phyloP scores from a whole-genome alignment of 1,140 invertebrate species.

The Leptinotarsa texana region DNA sequence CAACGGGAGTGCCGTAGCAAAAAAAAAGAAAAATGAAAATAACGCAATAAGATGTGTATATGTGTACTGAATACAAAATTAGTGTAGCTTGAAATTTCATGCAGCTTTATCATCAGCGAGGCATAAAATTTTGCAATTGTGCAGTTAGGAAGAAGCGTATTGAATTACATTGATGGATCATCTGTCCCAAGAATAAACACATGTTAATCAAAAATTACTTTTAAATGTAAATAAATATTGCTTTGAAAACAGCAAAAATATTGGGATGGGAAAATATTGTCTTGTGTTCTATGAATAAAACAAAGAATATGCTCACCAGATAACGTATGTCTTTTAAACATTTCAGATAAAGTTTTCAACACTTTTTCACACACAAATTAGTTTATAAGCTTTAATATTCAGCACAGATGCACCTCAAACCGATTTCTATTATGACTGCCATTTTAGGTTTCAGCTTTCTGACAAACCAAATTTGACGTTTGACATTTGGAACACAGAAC shows the following conservation, averaged over 20 bases:
- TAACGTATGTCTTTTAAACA: neutral
- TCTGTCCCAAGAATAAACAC: neutral
- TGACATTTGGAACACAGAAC: neutral
- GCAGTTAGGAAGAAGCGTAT: neutral
- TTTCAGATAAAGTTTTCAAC: neutral
- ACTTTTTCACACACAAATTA: slow-evolving; percentile 16
- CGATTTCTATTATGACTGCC: slow-evolving; percentile 14
- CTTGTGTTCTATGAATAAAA: neutral
- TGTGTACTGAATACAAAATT: slow-evolving; percentile 12
- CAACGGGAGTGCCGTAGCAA: neutral
- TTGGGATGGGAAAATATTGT: neutral
- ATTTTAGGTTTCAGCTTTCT: slow-evolving; percentile 7
- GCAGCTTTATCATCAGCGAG: neutral
- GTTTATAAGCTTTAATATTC: neutral
- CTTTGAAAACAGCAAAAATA: neutral
- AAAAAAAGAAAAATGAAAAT: slow-evolving; percentile 7
- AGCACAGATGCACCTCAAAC: slow-evolving; percentile 18
- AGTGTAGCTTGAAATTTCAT: slow-evolving; percentile 17
- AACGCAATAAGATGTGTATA: slow-evolving; percentile 3
- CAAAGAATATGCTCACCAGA: slow-evolving; percentile 1
- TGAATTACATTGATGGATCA: neutral
- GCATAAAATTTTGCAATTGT: slow-evolving; percentile 17
- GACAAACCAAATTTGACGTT: neutral
- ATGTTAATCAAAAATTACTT: neutral
- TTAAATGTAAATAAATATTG: neutral